phyloP scores from a whole-genome alignment of 2,888 invertebrate genomes.

The Eurois occulta region DNA sequence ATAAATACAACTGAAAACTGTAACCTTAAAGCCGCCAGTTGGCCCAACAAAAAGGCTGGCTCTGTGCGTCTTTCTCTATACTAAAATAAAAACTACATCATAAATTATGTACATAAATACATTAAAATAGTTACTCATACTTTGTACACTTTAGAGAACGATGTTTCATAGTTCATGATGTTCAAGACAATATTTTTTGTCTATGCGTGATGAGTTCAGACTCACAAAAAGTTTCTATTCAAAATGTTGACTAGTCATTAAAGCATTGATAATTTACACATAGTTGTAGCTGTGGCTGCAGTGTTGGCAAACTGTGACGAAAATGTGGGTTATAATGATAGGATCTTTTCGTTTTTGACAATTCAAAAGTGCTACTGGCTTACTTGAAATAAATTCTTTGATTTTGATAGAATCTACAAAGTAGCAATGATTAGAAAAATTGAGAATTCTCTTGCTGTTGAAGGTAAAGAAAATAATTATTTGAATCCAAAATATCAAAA shows the following conservation, averaged over 20 bases:
- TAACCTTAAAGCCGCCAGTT: no score
- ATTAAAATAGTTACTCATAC: no score
- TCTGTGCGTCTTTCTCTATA: no score
- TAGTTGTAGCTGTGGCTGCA: neutral
- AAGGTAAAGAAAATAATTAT: no score
- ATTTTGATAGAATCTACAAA: neutral
- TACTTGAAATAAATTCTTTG: neutral
- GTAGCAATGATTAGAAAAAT: neutral
- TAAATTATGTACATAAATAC: no score
- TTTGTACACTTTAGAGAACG: no score
- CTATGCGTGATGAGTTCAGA: slow-evolving; percentile 20
- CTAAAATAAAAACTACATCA: no score
- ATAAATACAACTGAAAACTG: no score
- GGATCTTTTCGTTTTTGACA: neutral
- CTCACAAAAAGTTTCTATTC: slow-evolving; percentile 25
- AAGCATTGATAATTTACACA: neutral
- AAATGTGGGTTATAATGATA: neutral
- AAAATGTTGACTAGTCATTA: slow-evolving; percentile 2
- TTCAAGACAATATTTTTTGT: slow-evolving; percentile 16
- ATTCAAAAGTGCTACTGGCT: neutral
- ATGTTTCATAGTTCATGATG: neutral
- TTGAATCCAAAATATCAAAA: no score
- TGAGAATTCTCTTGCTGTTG: neutral
- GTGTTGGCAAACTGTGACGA: neutral
- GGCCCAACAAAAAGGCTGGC: no score